Evolutionary conservation across 2,888 invertebrate genomes (phyloP), one percentile per base, ranked within the genome.

Genomic region (Lepidocyrtoides sp.): DNA sequence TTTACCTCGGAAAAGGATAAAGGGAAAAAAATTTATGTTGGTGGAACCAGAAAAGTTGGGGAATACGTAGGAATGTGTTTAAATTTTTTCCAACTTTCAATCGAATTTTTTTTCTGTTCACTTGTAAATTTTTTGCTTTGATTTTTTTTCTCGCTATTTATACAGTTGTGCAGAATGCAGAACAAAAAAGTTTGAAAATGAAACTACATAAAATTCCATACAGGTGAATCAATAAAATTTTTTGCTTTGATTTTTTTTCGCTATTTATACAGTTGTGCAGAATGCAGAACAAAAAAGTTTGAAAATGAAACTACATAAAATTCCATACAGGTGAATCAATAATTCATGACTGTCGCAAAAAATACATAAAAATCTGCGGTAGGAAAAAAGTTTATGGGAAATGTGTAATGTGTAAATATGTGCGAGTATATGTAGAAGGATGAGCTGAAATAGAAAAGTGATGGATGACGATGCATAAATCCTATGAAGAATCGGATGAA

Each of bases 301-400:
- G 12, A 75, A 48, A 75, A n/a, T 32, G 26, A 63, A 63, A 77
- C 54, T 17, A n/a, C 7, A 57, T 14, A 60, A 23, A 84, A 90
- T 91, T 86, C 86, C 69, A 72, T 26, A 41, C 81, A 86, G 85
- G 86, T 86, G 72, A 91, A 91, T 91, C 91, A 91, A 91, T 91
- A 91, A 91, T 91, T 91, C 91, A 91, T 91, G 86, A 91, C 82
- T 81, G 66, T 84, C 63, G 51, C 63, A 90, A 36, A 90, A 36
- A 84, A 44, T 48, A 69, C 48, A 79, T 75, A 84, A 88, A 89
- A 84, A 90, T 85, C n/a, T 79, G 81, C 69, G 90, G 26, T 32
- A 81, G 36, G 23, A 81, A 57, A 17, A 57, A 81, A 81, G 57
- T 81, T 81, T 51, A 75, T 29, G 75, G 51, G 17, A 51, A 88